Evolutionary conservation across 64 coral and sea anemone species (phyloP).

Genomic region (Orbicella faveolata): DNA sequence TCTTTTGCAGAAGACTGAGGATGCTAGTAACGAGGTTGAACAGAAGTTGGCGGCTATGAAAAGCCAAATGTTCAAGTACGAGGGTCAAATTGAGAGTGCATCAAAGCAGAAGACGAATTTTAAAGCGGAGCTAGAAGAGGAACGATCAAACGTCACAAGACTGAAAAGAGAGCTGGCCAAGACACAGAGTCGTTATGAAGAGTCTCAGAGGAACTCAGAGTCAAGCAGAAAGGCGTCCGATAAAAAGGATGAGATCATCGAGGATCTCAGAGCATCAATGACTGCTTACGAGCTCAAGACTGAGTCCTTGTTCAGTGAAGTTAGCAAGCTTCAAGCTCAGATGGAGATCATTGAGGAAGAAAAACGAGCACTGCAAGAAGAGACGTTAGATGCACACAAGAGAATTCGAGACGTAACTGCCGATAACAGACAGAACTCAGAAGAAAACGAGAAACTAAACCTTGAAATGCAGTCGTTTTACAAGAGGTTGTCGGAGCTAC

Average conservation of each 20-base stretch:
- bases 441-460: conserved; percentile 68
- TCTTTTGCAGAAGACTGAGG: conserved; percentile 76
- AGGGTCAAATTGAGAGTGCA: conserved; percentile 43
- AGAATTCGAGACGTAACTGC: conserved; percentile 55
- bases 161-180: conserved; percentile 55
- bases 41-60: conserved; percentile 52
- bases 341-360: conserved; percentile 60
- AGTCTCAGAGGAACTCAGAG: conserved; percentile 63
- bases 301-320: conserved; percentile 28
- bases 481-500: conserved; percentile 77
- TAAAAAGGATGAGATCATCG: conserved; percentile 58
- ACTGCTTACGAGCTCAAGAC: conserved; percentile 31
- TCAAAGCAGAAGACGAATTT: conserved; percentile 62
- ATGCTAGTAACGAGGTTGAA: conserved; percentile 62
- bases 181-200: conserved; percentile 50
- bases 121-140: conserved; percentile 75
- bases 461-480: conserved; percentile 77
- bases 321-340: conserved; percentile 64
- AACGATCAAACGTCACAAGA: conserved; percentile 59
- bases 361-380: conserved; percentile 66
- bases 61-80: conserved; percentile 54
- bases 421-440: conserved; percentile 36
- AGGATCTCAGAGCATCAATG: conserved; percentile 40
- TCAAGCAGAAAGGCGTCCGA: conserved; percentile 39
- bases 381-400: conserved; percentile 46